phyloP scores from a whole-genome alignment of 2,888 invertebrate genomes.

The Linyphia triangularis region DNA sequence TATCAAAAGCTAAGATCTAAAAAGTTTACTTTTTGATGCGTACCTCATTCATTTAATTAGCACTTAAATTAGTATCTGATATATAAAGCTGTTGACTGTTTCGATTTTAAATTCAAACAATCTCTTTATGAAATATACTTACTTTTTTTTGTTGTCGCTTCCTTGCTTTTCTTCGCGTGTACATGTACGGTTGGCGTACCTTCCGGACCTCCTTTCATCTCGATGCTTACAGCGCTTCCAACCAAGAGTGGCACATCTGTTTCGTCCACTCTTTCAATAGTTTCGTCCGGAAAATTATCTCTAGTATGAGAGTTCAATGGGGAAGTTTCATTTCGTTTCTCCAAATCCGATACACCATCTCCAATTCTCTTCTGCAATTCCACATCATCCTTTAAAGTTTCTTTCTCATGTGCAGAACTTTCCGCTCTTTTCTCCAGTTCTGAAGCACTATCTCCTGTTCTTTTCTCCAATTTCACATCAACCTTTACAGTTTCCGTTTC shows the following conservation, averaged over 20 bases:
- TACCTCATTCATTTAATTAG: too few species aligned
- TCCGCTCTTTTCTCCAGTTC: too few species aligned
- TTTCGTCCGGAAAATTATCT: not conserved
- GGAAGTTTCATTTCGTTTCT: not conserved
- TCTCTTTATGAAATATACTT: not conserved
- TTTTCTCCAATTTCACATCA: too few species aligned
- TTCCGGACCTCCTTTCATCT: not conserved
- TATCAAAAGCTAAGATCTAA: too few species aligned
- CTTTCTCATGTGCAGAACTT: not conserved
- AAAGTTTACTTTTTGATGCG: too few species aligned
- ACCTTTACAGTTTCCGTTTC: too few species aligned
- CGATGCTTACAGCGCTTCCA: not conserved
- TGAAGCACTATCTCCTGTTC: too few species aligned
- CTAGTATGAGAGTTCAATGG: too few species aligned
- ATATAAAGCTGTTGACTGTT: too few species aligned
- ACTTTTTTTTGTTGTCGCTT: not conserved
- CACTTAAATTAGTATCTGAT: too few species aligned
- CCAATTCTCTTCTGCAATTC: not conserved
- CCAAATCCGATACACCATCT: not conserved
- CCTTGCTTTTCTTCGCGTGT: not conserved
- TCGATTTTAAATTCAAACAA: too few species aligned
- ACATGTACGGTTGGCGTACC: not conserved
- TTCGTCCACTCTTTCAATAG: not conserved
- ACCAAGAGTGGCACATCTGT: not conserved
- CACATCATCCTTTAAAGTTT: not conserved